Percentiles rank a stretch among this genome's conserved stretches.
Evolutionary conservation across 2,113 vertebrate genomes (phyloP).

Genomic region (Mungos mungo): DNA sequence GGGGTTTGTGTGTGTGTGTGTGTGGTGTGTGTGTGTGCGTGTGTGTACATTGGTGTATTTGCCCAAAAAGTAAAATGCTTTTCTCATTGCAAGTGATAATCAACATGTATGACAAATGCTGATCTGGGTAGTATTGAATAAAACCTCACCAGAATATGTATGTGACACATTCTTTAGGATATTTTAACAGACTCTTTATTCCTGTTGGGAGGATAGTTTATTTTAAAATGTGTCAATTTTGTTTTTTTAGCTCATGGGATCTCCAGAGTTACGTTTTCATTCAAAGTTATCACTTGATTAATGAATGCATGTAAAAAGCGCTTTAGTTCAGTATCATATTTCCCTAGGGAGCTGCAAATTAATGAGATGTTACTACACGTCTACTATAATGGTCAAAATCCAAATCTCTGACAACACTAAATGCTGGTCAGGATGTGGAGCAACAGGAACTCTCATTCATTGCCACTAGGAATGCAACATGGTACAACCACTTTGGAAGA

Average conservation of each 20-base stretch:
- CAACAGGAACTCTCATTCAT: background rate
- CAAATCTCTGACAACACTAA: background rate
- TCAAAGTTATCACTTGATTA: background rate
- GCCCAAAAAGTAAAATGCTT: background rate
- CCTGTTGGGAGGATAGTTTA: background rate
- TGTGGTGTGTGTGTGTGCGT: background rate
- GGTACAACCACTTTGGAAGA: background rate
- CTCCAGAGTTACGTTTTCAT: constrained; percentile 23
- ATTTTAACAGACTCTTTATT: background rate
- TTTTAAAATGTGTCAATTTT: background rate
- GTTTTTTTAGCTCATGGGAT: background rate
- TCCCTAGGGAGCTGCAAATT: background rate
- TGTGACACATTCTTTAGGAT: background rate
- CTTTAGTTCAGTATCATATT: background rate
- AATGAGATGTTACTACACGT: background rate
- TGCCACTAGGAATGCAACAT: background rate
- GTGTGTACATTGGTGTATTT: background rate
- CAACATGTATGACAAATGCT: background rate
- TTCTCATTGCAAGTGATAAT: background rate
- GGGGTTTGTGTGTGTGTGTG: background rate
- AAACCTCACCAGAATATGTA: background rate
- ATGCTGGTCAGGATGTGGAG: background rate
- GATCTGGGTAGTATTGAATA: background rate
- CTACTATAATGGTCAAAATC: background rate
- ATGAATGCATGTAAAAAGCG: background rate